A percentile compares a stretch with the other conserved stretches of the same genome.
Conservation (phyloP, 1,140 invertebrate genomes). For the Panonychus citri region DNA sequence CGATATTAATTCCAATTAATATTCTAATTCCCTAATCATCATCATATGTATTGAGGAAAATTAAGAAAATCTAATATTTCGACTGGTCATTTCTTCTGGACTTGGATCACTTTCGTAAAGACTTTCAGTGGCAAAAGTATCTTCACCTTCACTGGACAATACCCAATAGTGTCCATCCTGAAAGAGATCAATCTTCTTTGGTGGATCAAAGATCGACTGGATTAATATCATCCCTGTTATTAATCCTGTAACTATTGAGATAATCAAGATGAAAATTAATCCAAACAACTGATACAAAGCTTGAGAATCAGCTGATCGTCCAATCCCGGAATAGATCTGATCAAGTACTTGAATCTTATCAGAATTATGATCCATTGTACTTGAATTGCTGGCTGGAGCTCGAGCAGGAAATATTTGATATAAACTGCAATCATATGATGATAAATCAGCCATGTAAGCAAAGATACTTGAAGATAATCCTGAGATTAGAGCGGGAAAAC, state of each 20-base stretch:
- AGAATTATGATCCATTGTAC: too few relatives aligned
- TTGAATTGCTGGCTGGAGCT: conserved; percentile 22
- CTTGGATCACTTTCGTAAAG: too few relatives aligned
- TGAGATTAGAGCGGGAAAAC: background rate
- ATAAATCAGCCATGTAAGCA: background rate
- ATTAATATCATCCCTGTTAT: conserved; percentile 42
- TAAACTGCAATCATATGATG: conserved; percentile 14
- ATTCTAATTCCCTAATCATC: too few relatives aligned
- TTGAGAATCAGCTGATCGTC: conserved; percentile 39
- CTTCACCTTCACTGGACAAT: conserved; percentile 17
- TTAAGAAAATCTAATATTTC: too few relatives aligned
- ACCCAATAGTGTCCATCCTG: conserved; percentile 19
- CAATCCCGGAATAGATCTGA: conserved; percentile 26
- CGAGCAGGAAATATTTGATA: conserved; percentile 29
- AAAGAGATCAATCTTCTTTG: conserved; percentile 16
- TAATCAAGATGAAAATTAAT: conserved; percentile 38
- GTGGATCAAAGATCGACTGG: conserved; percentile 13
- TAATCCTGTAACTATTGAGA: conserved; percentile 45
- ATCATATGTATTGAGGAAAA: too few relatives aligned
- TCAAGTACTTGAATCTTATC: conserved; percentile 14
- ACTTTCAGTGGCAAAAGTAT: background rate
- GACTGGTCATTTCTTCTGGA: too few relatives aligned
- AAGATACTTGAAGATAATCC: background rate
- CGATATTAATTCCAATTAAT: too few relatives aligned
- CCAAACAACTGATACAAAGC: conserved; percentile 52